Base-by-base conservation (phyloP, 92 coral and sea anemone genomes). In the Actinernus sp. region DNA sequence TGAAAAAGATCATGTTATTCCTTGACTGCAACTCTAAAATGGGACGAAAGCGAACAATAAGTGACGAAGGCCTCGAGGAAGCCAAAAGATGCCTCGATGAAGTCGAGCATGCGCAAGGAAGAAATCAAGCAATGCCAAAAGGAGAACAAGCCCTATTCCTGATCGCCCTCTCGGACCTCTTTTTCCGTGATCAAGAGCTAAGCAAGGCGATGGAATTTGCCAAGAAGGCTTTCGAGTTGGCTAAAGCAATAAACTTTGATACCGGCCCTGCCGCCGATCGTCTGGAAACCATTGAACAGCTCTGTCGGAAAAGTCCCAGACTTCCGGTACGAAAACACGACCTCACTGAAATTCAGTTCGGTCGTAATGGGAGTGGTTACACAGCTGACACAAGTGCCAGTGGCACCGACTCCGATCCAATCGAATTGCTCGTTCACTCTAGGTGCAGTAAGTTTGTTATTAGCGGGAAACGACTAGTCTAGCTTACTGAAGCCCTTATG, bases 1-100 rank as follows among this genome's bases (percentile, higher is more conserved):
- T 73, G 37, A 79, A 79, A 54, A 51, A 72, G 24, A 66, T 76
- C 0, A 85, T 79, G 87, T 55, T 79, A 24, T 58, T 79, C 26
- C 58, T 72, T 3, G 61, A 73, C 46, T 79, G 78, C 47, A 45
- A 29, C 27, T 66, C 66, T 40, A 76, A 75, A 28, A 57, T 62
- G 47, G 85, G 85, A 11, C 74, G 90, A 10, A 74, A 84, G 41
- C 65, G 90, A 27, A 19, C 27, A 12, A 66, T 76, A 27, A 84
- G 74, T 12, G 30, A 46, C 9, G 67, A 31, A 19, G 51, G 49
- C 53, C 39, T 76, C 31, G 29, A 46, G 23, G 90, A 84, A 38
- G 90, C 85, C 1, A 36, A 69, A 68, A 54, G 47, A 27, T 66
- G 76, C 27, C 80, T 84, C 16, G 74, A 63, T 18, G 50, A 53